These are phyloP conservation scores for Clivina fossor DNA, from an alignment of 2,888 invertebrate species.

Conservation along the genomic window DNA sequence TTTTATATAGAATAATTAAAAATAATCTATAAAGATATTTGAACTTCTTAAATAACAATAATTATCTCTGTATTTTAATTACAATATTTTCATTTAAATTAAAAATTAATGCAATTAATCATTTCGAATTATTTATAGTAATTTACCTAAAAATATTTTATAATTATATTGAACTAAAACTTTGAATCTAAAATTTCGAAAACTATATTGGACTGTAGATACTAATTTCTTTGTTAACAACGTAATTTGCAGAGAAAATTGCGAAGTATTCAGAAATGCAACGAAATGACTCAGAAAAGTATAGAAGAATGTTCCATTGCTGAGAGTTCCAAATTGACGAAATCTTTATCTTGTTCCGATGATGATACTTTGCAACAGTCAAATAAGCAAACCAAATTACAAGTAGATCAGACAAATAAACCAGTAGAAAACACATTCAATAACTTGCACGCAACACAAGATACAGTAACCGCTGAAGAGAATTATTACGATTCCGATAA, in stretches of 20 bases:
- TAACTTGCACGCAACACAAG: not conserved
- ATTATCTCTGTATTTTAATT: too few species aligned
- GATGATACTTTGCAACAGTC: slow-evolving; percentile 24
- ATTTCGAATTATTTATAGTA: not conserved
- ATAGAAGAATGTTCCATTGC: slow-evolving; percentile 46
- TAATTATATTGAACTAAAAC: not conserved
- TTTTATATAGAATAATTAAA: too few species aligned
- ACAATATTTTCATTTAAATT: too few species aligned
- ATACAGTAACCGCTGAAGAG: not conserved
- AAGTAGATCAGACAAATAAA: slow-evolving; percentile 1
- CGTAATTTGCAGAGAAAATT: slow-evolving; percentile 53
- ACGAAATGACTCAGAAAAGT: slow-evolving; percentile 51
- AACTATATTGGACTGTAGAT: too few species aligned
- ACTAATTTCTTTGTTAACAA: not conserved
- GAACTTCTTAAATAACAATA: too few species aligned
- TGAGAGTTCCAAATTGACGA: slow-evolving; percentile 45
- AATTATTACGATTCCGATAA: not conserved
- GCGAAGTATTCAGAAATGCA: slow-evolving; percentile 54
- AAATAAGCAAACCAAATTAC: not conserved
- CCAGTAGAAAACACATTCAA: not conserved
- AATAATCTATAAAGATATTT: too few species aligned
- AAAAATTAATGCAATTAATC: too few species aligned
- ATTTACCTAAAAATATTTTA: not conserved
- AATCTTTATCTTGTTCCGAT: slow-evolving; percentile 31
- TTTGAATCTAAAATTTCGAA: not conserved